Base-by-base conservation (phyloP, 2,113 vertebrate genomes). In the Cebidichthys violaceus region DNA sequence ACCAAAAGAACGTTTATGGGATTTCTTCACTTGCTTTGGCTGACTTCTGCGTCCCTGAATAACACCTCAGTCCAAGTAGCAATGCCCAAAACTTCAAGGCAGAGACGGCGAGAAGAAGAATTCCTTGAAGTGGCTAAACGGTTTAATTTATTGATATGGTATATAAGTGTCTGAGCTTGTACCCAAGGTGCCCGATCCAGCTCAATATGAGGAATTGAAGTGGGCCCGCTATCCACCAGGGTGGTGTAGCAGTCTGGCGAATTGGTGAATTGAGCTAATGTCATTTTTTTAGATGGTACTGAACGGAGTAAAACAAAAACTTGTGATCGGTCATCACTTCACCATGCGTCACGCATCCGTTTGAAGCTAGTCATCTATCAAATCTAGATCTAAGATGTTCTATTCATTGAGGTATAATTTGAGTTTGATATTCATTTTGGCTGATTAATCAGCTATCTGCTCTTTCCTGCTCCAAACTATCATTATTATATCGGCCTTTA, bases 1-100 rank as follows among this genome's bases (percentile, higher is more conserved):
- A 74, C 71, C 52, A 62, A 71, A 81, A 31, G 60, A 81, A 43
- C 85, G 71, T 81, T 85, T 62, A 22, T 57, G 64, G 68, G 57
- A 66, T 60, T 74, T 81, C 4, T 64, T 69, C 65, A n/a, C 74
- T 55, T 61, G 31, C 41, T 67, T 70, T 78, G 52, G 66, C 54
- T 68, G 67, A 70, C 31, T 27, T 35, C 60, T 80, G 43, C 37
- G 43, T 70, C 52, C 4, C 60, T 18, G 52, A 84, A 60, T 76
- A 81, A 79, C n/a, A 74, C 29, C 77, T 54, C 66, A 9, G 60
- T 54, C 66, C 5, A 54, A 29, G 17, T 72, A 35, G 31, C 6
- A 29, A 50, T 77, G 43, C 69, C 52, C 29, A 41, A 66, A 64
- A 39, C 39, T 67, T 77, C 59, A 90, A 85, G 52, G 20, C 22